A percentile compares a stretch with the other conserved stretches of the same genome.
phyloP scores from a whole-genome alignment of 2,113 vertebrate genomes.

The Megaleporinus macrocephalus region DNA sequence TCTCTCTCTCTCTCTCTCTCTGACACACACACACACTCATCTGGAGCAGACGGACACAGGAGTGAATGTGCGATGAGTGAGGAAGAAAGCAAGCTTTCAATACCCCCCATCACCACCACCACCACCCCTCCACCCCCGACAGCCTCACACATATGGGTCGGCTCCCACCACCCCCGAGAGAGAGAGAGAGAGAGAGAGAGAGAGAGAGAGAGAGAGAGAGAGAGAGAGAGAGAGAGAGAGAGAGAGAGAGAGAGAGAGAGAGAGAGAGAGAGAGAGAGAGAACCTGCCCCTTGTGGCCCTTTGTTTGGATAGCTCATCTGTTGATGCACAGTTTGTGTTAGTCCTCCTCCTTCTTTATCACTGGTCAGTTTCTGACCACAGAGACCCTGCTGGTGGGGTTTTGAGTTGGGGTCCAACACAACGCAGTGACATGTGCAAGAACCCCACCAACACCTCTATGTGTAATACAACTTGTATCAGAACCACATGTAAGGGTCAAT shows the following conservation, averaged over 20 bases:
- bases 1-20: neutral
- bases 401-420: too few species aligned
- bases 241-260: neutral
- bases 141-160: conserved; percentile 42
- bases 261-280: neutral
- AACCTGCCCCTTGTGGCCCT: too few species aligned
- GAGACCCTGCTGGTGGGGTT: too few species aligned
- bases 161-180: conserved; percentile 44
- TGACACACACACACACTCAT: conserved; percentile 7
- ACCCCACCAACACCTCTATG: too few species aligned
- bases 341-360: too few species aligned
- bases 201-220: conserved; percentile 16
- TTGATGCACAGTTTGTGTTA: too few species aligned
- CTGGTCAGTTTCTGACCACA: too few species aligned
- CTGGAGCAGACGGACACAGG: conserved; percentile 15
- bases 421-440: too few species aligned
- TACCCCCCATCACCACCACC: too few species aligned
- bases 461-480: too few species aligned
- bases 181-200: conserved; percentile 38
- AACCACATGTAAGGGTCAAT: too few species aligned
- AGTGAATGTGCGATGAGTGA: conserved; percentile 49
- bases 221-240: conserved; percentile 19
- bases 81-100: conserved; percentile 48
- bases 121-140: too few species aligned
- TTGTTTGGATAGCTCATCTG: neutral